A percentile compares a stretch with the other conserved stretches of the same genome.
These are phyloP conservation scores for Mungos mungo DNA, from an alignment of 2,113 vertebrate species.

Conservation along the genomic window DNA sequence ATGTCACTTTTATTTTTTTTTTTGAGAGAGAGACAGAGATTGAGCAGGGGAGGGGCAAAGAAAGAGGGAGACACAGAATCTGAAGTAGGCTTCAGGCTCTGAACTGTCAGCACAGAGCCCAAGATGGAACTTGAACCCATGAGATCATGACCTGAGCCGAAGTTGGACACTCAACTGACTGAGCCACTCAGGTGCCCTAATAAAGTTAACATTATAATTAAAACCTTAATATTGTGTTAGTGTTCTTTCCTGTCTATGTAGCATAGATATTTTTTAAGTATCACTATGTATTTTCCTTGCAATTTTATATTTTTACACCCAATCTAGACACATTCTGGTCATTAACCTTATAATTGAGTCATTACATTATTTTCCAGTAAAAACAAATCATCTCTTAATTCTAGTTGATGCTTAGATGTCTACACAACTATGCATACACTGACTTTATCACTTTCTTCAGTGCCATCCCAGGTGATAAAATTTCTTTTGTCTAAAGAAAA, in stretches of 20 bases:
- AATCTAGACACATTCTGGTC: not conserved
- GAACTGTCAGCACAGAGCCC: too few species aligned
- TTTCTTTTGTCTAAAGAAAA: too few species aligned
- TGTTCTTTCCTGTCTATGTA: not conserved
- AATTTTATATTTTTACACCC: not conserved
- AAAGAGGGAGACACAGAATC: too few species aligned
- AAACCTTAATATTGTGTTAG: not conserved
- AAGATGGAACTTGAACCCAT: too few species aligned
- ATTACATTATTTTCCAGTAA: not conserved
- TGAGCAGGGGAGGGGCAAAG: too few species aligned
- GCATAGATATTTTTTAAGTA: not conserved
- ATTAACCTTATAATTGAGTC: not conserved
- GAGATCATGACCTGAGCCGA: too few species aligned
- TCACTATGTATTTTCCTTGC: not conserved
- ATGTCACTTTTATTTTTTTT: too few species aligned
- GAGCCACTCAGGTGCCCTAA: not conserved
- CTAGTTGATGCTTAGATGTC: not conserved
- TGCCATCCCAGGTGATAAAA: not conserved
- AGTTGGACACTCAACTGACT: too few species aligned
- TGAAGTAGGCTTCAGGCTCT: too few species aligned
- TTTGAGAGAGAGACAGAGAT: too few species aligned
- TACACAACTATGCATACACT: not conserved
- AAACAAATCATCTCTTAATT: not conserved
- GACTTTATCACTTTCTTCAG: not conserved
- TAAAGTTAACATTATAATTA: not conserved